A percentile compares a stretch with the other conserved stretches of the same genome.
Evolutionary conservation across 2,797 vertebrate species (phyloP).

Genomic region (Rhynchotus rufescens): DNA sequence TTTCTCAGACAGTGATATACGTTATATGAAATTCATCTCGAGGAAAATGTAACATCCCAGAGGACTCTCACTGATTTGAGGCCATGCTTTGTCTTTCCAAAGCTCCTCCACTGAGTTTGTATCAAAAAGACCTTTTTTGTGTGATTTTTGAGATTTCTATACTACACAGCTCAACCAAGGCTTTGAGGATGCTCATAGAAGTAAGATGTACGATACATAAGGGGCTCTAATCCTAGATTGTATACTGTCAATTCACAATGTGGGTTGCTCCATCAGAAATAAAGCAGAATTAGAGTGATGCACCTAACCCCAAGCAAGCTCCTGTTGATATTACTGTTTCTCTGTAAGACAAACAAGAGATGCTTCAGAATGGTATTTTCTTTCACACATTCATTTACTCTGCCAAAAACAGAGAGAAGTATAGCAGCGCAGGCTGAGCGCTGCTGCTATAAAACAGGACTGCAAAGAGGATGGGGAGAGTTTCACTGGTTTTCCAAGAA

Average conservation of each 20-base stretch:
- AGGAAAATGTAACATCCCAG: neutral
- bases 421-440: neutral
- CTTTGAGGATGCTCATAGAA: neutral
- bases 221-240: neutral
- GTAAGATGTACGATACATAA: neutral
- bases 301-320: neutral
- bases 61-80: neutral
- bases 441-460: neutral
- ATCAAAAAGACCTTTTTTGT: neutral
- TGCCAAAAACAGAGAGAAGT: neutral
- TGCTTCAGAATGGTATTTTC: neutral
- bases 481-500: neutral
- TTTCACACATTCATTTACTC: neutral
- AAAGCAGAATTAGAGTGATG: neutral
- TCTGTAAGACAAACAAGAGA: neutral
- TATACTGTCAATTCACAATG: neutral
- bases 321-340: neutral
- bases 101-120: neutral
- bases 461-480: neutral
- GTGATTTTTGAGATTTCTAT: neutral
- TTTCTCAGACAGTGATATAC: neutral
- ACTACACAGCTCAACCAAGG: neutral
- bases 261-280: neutral
- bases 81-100: neutral
- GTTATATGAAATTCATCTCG: neutral